Base-by-base conservation (phyloP, 2,113 vertebrate species). In the Leucoraja erinaceus region DNA sequence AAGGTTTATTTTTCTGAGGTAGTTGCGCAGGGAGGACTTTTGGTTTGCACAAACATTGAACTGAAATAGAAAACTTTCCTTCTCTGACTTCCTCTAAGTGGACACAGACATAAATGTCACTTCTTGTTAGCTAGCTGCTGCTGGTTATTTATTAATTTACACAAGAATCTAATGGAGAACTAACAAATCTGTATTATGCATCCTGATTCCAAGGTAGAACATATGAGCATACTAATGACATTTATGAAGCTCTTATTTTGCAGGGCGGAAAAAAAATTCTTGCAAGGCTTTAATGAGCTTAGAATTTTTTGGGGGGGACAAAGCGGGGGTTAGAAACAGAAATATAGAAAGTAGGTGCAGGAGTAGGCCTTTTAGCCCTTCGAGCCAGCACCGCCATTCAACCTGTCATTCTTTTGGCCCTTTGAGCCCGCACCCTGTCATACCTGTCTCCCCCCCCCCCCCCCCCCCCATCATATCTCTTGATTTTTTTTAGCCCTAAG, bases 1-100 rank as follows among this genome's bases (percentile, higher is more conserved):
- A 91, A 72, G 25, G 38, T 91, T 91, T 91, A 74, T 91, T 91
- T 72, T 91, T 33, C 90, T 91, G 33, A 91, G 5, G 12, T 25
- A 74, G 54, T 91, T 63, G 47, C 18, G 47, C 90, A 74, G 90
- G 54, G 16, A n/a, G n/a, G 72, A 28, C 22, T 66, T 54, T 91
- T 28, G 33, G 22, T 33, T 91, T 72, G 33, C 25, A 12, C 33
- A 70, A 70, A 90, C 20, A 3, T 25, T 70, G 63, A 90, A 90
- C 31, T 7, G 88, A 70, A 38, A 70, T 68, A 90, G 16, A 90
- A 90, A 90, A 61, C 16, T 33, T 91, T 38, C 88, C 88, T 72
- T 47, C 88, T 72, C 68, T 91, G 31, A 91, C 61, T 61, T 72
- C 70, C 33, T 91, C 66, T 72, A 91, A 47, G 25, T 54, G 66